Evolutionary conservation across 2,888 invertebrate species (phyloP).

Genomic region (Sminthurinus aureus): DNA sequence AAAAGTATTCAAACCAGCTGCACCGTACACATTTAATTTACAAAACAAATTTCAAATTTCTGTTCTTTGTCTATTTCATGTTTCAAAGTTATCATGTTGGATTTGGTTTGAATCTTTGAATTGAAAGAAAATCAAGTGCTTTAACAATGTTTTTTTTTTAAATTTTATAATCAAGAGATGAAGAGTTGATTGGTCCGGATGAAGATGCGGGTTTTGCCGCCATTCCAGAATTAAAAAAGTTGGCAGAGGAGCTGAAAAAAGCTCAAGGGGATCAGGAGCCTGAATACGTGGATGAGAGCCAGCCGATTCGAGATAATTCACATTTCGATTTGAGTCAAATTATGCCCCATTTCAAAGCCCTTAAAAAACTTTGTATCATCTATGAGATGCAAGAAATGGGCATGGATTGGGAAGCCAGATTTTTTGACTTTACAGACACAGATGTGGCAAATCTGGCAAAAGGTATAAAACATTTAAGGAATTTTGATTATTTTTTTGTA

Average conservation of each 20-base stretch:
- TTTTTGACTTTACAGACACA: conserved; percentile 53
- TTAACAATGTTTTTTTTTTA: not conserved
- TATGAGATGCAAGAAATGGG: conserved; percentile 56
- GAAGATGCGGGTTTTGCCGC: conserved; percentile 47
- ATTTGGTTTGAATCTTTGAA: not conserved
- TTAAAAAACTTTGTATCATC: conserved; percentile 54
- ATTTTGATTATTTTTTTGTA: too few relatives aligned
- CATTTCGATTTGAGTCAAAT: conserved; percentile 55
- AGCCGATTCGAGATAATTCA: conserved; percentile 43
- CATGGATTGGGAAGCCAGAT: conserved; percentile 54
- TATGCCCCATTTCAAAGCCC: conserved; percentile 46
- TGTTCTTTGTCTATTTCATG: not conserved
- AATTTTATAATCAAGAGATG: conserved; percentile 34
- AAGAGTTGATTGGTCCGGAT: conserved; percentile 30
- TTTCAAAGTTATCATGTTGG: not conserved
- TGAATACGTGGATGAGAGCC: conserved; percentile 28
- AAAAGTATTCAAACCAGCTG: conserved; percentile 42
- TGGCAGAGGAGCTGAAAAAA: conserved; percentile 22
- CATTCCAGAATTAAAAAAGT: conserved; percentile 4
- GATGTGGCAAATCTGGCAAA: conserved; percentile 56
- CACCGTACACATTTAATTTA: not conserved
- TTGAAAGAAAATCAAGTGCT: too few relatives aligned
- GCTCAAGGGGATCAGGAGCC: conserved; percentile 27
- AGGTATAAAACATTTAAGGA: conserved; percentile 43
- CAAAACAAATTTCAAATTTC: not conserved